Evolutionary conservation across 2,113 vertebrate genomes (phyloP), one percentile per base, ranked within the genome.

Genomic region (Sinocyclocheilus anophthalmus): DNA sequence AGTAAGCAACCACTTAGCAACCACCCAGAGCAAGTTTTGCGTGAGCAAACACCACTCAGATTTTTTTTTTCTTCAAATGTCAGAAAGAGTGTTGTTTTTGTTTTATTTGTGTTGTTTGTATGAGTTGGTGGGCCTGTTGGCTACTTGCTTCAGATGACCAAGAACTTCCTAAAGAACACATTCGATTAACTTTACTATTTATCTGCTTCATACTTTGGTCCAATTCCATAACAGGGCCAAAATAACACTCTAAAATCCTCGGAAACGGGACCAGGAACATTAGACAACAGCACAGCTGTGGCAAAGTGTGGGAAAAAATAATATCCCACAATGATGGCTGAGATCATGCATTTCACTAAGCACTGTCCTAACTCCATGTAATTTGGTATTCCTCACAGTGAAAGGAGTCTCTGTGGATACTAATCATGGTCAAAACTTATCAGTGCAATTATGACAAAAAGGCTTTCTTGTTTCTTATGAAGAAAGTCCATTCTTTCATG

Each of bases 381-480:
- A 83, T 81, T 67, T 55, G 76, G 16, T 37, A 2, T 73, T 53
- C 26, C 86, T n/a, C 50, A 30, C 42, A 13, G 30, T 81, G 76
- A 70, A 63, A 84, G 55, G 57, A 14, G 75, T 75, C 26, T 84
- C 26, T 53, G 18, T 80, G 55, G 81, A 33, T 12, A 72, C 30
- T 63, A 84, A 87, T 83, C 57, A 30, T 5, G 61, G 50, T 76
- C 73, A 84, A 14, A 57, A 67, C 26, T 18, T 11, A 30, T 75
- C 18, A 55, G n/a, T 42, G 18, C 37, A 53, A 53, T 42, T 11
- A n/a, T 37, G 12, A 24, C 22, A 42, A 33, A 37, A n/a, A 33
- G 9, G 42, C 26, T 22, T n/a, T 69, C n/a, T 11, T n/a, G 14
- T 22, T 84, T 79, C 33, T 78, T 55, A 53, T 57, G 45, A 61